Evolutionary conservation across 30 jellyfish, hydroid and myxozoan species (phyloP).

Genomic region (Chironex yamaguchii): DNA sequence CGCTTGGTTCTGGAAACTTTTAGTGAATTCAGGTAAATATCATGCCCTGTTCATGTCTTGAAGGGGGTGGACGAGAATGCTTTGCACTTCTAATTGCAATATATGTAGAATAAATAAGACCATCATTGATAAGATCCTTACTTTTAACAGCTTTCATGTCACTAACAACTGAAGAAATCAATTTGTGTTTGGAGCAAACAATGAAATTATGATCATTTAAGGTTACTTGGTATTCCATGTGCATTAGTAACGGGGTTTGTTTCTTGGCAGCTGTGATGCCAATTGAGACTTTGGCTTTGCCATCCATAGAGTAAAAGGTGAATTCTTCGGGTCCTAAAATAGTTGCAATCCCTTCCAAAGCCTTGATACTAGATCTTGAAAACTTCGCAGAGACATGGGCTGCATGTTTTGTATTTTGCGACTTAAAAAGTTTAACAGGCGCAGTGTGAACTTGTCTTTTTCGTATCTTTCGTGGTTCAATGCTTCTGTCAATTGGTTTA

Average conservation of each 20-base stretch:
- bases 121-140: conserved; percentile 64
- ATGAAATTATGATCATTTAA: conserved; percentile 60
- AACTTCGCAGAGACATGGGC: conserved; percentile 61
- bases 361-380: conserved; percentile 32
- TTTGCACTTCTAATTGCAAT: conserved; percentile 53
- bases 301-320: conserved; percentile 57
- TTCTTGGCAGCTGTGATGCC: conserved; percentile 75
- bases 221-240: conserved; percentile 65
- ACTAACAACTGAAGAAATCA: conserved; percentile 52
- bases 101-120: conserved; percentile 62
- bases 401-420: conserved; percentile 68
- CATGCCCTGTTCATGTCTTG: conserved; percentile 72
- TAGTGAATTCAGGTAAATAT: conserved; percentile 52
- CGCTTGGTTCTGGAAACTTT: conserved; percentile 60
- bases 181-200: conserved; percentile 58
- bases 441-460: conserved; percentile 69
- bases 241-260: conserved; percentile 68
- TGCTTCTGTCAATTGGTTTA: conserved; percentile 55
- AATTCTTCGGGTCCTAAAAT: conserved; percentile 44
- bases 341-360: conserved; percentile 51
- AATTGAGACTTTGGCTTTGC: conserved; percentile 68
- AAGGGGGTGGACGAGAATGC: conserved; percentile 56
- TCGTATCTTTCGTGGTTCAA: conserved; percentile 77
- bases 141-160: conserved; percentile 55
- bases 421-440: conserved; percentile 65